Evolutionary conservation across 2,113 vertebrate genomes (phyloP), one percentile per base, ranked within the genome.

Genomic region (Chionis minor): DNA sequence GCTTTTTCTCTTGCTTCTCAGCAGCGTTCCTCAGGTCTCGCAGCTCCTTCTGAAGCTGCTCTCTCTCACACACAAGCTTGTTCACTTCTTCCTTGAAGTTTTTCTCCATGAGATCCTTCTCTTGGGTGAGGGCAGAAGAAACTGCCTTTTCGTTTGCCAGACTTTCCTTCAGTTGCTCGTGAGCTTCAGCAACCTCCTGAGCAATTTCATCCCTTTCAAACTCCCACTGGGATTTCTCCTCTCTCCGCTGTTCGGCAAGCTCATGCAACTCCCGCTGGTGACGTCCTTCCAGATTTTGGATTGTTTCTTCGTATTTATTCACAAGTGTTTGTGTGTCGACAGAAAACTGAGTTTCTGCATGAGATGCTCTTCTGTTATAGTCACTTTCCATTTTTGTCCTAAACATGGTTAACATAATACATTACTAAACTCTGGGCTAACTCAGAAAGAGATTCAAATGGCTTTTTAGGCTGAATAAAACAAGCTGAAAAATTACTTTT

Each of bases 381-480:
- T 98, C 98, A 96, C 90, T 97, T 98, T 98, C 98, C 92, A 99
- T 95, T 96, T 98, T 98, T 97, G 88, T 97, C 99, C 99, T 99
- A 99, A 94, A 98, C 96, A 88, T 92, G 98, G 98, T 98, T 95
- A 98, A 98, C 94, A 98, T 90, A 98, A 97, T 61, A 97, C 61
- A 98, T 98, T 98, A 98, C 97, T 97, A 33, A 94, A 94, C 90
- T 62, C 85, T 81, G 63, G 56, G 40, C 92, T 93, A 79, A 83
- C 65, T 94, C 92, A 33, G 4, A 66, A 84, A 92, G 56, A 96
- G 90, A 87, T 87, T 78, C 69, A 78, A 95, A 90, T 35, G 79
- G 49, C 61, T 92, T 92, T 90, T 85, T 61, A 66, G 75, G 81
- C 27, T 87, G 79, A 77, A 45, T 20, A 49, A 82, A 91, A 87